These are phyloP conservation scores for Hyles euphorbiae DNA, from an alignment of 1,140 invertebrate genomes.

Conservation along the genomic window DNA sequence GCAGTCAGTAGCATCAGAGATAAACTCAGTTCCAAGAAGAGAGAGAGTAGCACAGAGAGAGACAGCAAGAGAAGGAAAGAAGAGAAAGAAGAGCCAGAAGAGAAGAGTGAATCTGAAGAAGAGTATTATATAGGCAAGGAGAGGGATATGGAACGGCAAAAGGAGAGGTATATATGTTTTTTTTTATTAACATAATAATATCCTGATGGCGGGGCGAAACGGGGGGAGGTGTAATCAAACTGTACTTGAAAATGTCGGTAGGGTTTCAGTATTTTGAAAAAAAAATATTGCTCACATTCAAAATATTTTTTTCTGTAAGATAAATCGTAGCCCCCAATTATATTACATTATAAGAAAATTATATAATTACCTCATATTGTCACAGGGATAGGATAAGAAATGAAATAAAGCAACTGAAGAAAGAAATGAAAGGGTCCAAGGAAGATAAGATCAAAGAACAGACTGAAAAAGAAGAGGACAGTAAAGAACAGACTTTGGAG, in stretches of 20 bases:
- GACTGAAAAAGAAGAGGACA: slow-evolving; percentile 44
- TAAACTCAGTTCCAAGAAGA: slow-evolving; percentile 60
- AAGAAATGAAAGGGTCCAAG: slow-evolving; percentile 81
- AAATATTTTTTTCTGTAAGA: no score
- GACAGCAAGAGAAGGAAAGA: slow-evolving; percentile 48
- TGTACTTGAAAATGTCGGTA: no score
- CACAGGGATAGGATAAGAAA: slow-evolving; percentile 84
- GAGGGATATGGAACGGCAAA: slow-evolving; percentile 78
- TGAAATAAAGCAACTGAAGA: slow-evolving; percentile 85
- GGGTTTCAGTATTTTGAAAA: no score
- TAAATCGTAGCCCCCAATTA: no score
- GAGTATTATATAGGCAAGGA: slow-evolving; percentile 84
- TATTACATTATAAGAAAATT: no score
- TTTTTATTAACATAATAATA: no score
- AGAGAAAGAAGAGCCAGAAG: slow-evolving; percentile 17
- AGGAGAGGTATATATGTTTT: slow-evolving; percentile 75
- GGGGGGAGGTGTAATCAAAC: no score
- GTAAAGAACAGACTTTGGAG: slow-evolving; percentile 66
- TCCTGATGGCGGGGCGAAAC: no score
- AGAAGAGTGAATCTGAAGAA: slow-evolving; percentile 64
- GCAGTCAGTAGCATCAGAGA: slow-evolving; percentile 74
- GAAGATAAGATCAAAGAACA: slow-evolving; percentile 48
- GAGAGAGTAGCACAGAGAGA: slow-evolving; percentile 48
- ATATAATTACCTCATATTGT: slow-evolving; percentile 26
- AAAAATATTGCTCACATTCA: no score